These are phyloP conservation scores for Torymus tubicola DNA, from an alignment of 2,888 invertebrate species.

Conservation along the genomic window DNA sequence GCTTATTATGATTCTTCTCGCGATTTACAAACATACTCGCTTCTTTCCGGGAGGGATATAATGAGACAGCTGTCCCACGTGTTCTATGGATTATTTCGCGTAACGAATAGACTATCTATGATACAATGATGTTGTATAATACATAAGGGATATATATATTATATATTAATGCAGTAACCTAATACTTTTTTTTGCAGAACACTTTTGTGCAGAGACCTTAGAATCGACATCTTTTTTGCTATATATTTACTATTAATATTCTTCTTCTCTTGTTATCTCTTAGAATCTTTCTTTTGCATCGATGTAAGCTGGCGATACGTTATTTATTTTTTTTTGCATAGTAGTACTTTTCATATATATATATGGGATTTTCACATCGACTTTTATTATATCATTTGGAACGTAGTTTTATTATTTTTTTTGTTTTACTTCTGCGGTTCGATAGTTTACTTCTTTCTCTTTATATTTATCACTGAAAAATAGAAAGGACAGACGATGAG, in stretches of 20 bases:
- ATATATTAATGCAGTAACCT: conserved; percentile 41
- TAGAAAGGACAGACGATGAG: conserved; percentile 15
- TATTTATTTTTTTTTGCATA: no score
- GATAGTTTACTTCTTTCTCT: no score
- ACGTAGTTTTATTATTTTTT: background rate
- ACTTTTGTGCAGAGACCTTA: conserved; percentile 52
- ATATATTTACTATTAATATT: background rate
- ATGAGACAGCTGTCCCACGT: background rate
- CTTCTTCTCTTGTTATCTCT: background rate
- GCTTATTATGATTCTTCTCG: background rate
- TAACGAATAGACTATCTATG: conserved; percentile 50
- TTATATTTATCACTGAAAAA: conserved; percentile 12
- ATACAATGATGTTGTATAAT: conserved; percentile 48
- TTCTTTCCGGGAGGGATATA: conserved; percentile 14
- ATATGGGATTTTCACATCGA: background rate
- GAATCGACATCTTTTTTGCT: conserved; percentile 35
- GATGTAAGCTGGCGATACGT: no score
- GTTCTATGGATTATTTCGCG: conserved; percentile 21
- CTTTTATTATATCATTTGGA: conserved; percentile 7
- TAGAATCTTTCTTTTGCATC: background rate
- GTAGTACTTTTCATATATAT: no score
- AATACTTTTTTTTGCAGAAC: conserved; percentile 53
- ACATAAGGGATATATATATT: conserved; percentile 40
- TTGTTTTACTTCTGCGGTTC: conserved; percentile 10
- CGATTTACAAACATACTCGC: conserved; percentile 19